These are phyloP conservation scores for Struthio camelus DNA, from an alignment of 2,113 vertebrate genomes.

Conservation along the genomic window DNA sequence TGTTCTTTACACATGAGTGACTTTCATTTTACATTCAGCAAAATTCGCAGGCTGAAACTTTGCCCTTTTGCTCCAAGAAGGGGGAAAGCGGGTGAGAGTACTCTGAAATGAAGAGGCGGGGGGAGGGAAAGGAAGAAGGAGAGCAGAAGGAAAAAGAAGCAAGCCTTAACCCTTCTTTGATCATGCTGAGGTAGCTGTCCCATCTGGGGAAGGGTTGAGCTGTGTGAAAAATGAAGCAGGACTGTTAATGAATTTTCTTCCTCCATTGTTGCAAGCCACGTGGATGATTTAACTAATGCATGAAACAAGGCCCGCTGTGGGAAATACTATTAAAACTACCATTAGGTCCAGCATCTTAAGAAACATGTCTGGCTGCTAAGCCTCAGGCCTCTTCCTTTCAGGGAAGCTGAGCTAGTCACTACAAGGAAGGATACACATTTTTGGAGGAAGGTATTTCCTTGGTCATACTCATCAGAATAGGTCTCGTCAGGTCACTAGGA, in stretches of 20 bases:
- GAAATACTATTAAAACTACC: not conserved
- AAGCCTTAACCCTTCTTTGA: not conserved
- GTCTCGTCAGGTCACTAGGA: not conserved
- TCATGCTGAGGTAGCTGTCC: not conserved
- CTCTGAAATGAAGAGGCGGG: not conserved
- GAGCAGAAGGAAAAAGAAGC: not conserved
- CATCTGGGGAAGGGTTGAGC: not conserved
- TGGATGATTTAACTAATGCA: not conserved
- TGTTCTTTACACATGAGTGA: not conserved
- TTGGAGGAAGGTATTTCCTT: not conserved
- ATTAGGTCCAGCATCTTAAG: not conserved
- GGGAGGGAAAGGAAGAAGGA: fast-evolving
- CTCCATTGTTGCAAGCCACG: not conserved
- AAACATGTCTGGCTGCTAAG: not conserved
- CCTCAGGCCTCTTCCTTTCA: not conserved
- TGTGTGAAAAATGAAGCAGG: not conserved
- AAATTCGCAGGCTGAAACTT: not conserved
- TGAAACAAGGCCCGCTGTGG: not conserved
- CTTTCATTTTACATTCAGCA: not conserved
- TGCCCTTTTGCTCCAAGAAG: not conserved
- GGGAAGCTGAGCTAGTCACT: not conserved
- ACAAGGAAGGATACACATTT: not conserved
- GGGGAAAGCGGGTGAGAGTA: not conserved
- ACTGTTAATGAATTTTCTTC: not conserved
- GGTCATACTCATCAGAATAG: not conserved